A percentile compares a stretch with the other conserved stretches of the same genome.
phyloP scores from a whole-genome alignment of 1,140 invertebrate species.

The Bombyx mandarina region DNA sequence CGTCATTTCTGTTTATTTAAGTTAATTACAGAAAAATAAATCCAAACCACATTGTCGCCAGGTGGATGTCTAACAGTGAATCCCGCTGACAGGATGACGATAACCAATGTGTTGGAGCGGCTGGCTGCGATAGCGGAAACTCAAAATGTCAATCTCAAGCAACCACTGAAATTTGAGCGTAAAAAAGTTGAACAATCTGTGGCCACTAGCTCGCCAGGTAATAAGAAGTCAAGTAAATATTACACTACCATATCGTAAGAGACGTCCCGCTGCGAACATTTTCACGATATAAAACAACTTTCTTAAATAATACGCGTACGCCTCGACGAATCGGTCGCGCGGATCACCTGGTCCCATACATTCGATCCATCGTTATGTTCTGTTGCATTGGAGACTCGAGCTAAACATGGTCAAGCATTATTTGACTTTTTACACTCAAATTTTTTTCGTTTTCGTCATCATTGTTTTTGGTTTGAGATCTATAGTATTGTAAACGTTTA shows the following conservation, averaged over 20 bases:
- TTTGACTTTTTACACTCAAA: conserved; percentile 73
- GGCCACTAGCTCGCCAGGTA: conserved; percentile 74
- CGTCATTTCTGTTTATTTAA: no score
- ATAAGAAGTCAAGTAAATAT: conserved; percentile 74
- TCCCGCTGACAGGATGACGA: conserved; percentile 82
- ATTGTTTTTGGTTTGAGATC: conserved; percentile 47
- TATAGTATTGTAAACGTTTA: conserved; percentile 32
- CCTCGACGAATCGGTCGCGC: conserved; percentile 27
- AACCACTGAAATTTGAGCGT: conserved; percentile 78
- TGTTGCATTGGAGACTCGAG: conserved; percentile 62
- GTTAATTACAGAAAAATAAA: no score
- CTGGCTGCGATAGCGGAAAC: conserved; percentile 90
- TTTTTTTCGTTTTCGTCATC: conserved; percentile 46
- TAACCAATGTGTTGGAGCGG: conserved; percentile 85
- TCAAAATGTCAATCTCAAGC: conserved; percentile 82
- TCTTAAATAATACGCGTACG: conserved; percentile 6
- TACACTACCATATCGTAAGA: conserved; percentile 72
- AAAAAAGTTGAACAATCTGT: conserved; percentile 73
- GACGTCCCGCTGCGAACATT: conserved; percentile 4
- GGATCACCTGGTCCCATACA: conserved; percentile 14
- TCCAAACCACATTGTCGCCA: conserved; percentile 39
- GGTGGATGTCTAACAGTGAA: conserved; percentile 88
- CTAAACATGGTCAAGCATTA: conserved; percentile 72
- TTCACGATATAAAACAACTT: neutral
- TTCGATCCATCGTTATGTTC: conserved; percentile 51